These are phyloP conservation scores for Acinonyx jubatus DNA, from an alignment of 2,113 vertebrate genomes.

Conservation along the genomic window DNA sequence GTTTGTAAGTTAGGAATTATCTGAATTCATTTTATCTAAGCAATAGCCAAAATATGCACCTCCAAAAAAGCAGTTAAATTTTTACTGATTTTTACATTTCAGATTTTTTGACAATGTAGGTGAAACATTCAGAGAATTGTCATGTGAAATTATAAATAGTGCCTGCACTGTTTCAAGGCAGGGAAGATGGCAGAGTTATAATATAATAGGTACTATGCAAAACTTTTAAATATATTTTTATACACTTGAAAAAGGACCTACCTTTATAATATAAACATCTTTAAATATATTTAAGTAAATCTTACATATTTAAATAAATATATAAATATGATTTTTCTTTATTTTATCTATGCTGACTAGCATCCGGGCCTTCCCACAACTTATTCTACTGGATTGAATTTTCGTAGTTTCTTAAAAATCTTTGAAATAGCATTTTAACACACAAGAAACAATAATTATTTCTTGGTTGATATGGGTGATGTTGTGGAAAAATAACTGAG, in stretches of 20 bases:
- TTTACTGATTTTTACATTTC: neutral
- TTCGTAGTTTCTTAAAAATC: neutral
- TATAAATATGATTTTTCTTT: neutral
- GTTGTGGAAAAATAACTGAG: neutral
- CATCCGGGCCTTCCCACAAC: neutral
- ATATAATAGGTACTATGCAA: neutral
- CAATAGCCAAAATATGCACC: neutral
- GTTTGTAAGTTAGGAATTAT: neutral
- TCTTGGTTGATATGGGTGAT: neutral
- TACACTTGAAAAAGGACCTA: neutral
- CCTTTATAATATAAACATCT: neutral
- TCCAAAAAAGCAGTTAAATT: neutral
- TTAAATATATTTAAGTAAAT: neutral
- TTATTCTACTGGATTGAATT: conserved; percentile 4
- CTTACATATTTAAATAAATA: neutral
- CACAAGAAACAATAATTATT: neutral
- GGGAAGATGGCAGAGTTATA: neutral
- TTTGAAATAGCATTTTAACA: neutral
- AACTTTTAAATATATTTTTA: neutral
- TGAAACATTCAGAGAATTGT: neutral
- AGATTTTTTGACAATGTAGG: neutral
- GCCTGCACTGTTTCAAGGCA: neutral
- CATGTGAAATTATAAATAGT: neutral
- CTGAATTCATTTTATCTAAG: neutral
- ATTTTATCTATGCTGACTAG: neutral